phyloP scores from a whole-genome alignment of 2,797 vertebrate species.

The Amphiprion clarkii region DNA sequence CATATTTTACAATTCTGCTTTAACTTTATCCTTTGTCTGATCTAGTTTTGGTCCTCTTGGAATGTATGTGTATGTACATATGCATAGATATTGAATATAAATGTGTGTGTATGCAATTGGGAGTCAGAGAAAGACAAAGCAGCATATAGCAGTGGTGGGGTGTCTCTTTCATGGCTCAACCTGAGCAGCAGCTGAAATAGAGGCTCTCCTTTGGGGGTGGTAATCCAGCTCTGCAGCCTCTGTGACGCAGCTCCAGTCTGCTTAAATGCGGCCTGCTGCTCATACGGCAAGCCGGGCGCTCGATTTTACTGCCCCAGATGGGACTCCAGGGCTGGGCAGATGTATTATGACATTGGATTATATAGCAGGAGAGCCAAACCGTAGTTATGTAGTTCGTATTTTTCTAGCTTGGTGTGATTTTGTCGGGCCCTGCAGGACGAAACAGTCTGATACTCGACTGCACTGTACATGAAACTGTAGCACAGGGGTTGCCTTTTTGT shows the following conservation, averaged over 20 bases:
- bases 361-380: constrained; percentile 30
- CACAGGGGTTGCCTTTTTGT: constrained; percentile 18
- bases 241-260: constrained; percentile 80
- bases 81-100: too few relatives aligned
- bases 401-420: not conserved
- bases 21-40: not conserved
- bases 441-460: not conserved
- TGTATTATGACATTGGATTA: constrained; percentile 16
- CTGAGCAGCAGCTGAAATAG: constrained; percentile 50
- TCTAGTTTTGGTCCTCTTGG: constrained; percentile 6
- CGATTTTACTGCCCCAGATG: constrained; percentile 44
- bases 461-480: constrained; percentile 1
- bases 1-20: not conserved
- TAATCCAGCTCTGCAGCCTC: constrained; percentile 64
- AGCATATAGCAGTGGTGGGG: not conserved
- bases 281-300: constrained; percentile 40
- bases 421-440: not conserved
- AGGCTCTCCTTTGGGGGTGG: constrained; percentile 64
- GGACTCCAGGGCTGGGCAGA: constrained; percentile 14
- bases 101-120: too few relatives aligned
- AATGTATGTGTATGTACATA: constrained; percentile 20
- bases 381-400: not conserved
- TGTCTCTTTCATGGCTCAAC: constrained; percentile 12
- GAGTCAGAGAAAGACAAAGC: constrained; percentile 5
- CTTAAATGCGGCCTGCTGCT: constrained; percentile 68